Conservation (phyloP, 2,113 vertebrate species). For the Pseudopipra pipra region DNA sequence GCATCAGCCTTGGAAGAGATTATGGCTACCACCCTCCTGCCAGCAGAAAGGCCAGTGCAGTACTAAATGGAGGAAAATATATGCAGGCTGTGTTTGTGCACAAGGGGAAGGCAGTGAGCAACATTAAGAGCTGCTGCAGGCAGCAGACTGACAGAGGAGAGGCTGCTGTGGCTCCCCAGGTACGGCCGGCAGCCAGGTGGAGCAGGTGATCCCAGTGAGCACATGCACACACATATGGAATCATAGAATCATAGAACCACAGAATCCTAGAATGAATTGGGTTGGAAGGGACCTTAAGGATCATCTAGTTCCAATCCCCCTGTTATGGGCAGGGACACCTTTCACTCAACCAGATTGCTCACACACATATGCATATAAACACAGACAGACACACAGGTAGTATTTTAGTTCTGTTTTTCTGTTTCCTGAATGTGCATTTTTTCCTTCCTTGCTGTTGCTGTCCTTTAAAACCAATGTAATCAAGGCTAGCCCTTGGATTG, state of each 20-base stretch:
- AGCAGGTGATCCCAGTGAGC: background rate
- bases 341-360: background rate
- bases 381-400: too few species aligned
- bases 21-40: background rate
- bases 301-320: fast-evolving
- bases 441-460: background rate
- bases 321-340: background rate
- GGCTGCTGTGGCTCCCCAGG: background rate
- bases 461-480: background rate
- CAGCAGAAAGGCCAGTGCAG: background rate
- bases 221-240: background rate
- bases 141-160: fast-evolving
- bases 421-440: background rate
- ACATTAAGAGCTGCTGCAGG: background rate
- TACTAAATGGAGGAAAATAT: background rate
- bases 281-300: background rate
- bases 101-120: background rate
- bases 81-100: background rate
- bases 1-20: background rate
- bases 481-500: background rate
- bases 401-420: background rate
- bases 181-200: background rate
- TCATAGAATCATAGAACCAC: background rate
- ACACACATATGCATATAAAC: background rate
- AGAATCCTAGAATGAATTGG: background rate